Conservation (phyloP, 2,797 vertebrate genomes). For the Spheniscus humboldti region DNA sequence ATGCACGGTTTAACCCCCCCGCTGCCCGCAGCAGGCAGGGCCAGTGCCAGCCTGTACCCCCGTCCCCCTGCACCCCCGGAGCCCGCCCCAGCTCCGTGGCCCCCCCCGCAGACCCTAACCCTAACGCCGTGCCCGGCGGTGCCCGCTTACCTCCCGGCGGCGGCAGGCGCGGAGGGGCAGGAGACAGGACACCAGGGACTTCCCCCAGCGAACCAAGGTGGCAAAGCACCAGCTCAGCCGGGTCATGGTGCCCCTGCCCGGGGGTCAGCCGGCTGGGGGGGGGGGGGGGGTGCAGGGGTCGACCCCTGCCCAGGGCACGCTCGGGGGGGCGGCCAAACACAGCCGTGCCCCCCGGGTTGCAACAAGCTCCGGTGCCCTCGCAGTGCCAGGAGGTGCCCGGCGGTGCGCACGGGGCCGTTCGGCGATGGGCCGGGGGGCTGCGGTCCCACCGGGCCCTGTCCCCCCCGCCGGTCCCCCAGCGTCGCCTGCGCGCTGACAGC, state of each 20-base stretch:
- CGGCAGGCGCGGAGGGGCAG: constrained; percentile 79
- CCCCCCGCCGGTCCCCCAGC: constrained; percentile 7
- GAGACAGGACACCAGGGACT: constrained; percentile 85
- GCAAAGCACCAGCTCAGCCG: constrained; percentile 85
- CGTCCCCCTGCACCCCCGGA: background rate
- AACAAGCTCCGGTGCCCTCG: background rate
- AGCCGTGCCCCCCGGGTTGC: background rate
- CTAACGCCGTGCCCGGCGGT: background rate
- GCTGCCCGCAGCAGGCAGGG: background rate
- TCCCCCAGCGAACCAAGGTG: constrained; percentile 84
- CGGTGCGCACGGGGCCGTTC: background rate
- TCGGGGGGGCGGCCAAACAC: background rate
- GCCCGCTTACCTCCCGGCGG: constrained; percentile 82
- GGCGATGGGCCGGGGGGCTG: background rate
- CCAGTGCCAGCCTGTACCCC: background rate
- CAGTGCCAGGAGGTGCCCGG: background rate
- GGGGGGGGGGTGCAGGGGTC: background rate
- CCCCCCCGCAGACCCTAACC: background rate
- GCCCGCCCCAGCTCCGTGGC: background rate
- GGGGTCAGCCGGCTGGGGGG: background rate
- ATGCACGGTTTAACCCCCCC: background rate
- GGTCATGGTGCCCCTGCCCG: constrained; percentile 77
- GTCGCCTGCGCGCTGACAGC: constrained; percentile 56
- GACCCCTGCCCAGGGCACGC: background rate
- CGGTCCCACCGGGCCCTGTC: background rate